Evolutionary conservation across 2,113 vertebrate genomes (phyloP).

Genomic region (Chaetodon auriga): DNA sequence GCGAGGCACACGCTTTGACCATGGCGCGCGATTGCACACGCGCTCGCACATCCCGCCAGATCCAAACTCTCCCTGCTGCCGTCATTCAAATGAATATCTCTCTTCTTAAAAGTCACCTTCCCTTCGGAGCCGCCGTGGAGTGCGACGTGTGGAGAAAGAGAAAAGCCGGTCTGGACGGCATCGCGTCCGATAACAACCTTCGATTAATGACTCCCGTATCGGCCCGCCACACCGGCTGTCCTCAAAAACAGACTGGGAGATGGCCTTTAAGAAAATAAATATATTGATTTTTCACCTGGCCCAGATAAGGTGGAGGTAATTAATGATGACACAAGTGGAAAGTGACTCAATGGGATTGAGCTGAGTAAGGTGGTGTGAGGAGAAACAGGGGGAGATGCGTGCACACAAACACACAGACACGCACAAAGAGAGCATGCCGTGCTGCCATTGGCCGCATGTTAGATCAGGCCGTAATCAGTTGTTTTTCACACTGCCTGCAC

Average conservation of each 20-base stretch:
- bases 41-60: background rate
- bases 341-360: constrained; percentile 64
- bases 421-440: background rate
- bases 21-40: background rate
- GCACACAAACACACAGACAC: background rate
- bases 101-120: constrained; percentile 76
- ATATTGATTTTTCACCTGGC: constrained; percentile 69
- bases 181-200: constrained; percentile 67
- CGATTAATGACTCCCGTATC: constrained; percentile 66
- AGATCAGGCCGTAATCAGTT: constrained; percentile 60
- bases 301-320: constrained; percentile 74
- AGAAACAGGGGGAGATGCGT: background rate
- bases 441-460: constrained; percentile 41
- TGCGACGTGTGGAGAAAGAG: constrained; percentile 56
- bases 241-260: constrained; percentile 62
- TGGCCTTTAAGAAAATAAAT: constrained; percentile 78
- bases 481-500: constrained; percentile 62
- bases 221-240: constrained; percentile 33
- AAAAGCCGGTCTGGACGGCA: constrained; percentile 48
- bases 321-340: constrained; percentile 69
- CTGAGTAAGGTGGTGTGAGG: constrained; percentile 42
- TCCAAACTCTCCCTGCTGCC: background rate
- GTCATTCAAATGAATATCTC: constrained; percentile 56
- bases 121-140: constrained; percentile 26
- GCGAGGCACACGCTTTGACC: constrained; percentile 12